Percentiles rank a stretch among this genome's conserved stretches.
Conservation (phyloP, 2,113 vertebrate genomes). For the Aleadryas rufinucha region DNA sequence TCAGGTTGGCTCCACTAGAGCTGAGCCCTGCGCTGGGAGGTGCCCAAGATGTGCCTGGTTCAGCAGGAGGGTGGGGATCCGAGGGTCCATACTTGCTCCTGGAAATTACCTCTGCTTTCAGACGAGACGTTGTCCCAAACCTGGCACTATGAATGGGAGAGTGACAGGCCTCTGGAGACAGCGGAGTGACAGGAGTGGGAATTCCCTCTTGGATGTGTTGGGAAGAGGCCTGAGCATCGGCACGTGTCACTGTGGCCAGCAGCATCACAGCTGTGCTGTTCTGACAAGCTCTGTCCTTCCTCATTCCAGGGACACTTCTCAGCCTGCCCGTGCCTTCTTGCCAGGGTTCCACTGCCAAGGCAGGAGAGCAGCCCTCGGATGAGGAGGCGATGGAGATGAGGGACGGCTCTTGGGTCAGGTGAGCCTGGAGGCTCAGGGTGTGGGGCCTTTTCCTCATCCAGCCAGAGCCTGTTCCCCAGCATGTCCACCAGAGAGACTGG, state of each 20-base stretch:
- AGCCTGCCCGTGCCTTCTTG: accelerated
- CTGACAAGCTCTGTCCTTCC: neutral
- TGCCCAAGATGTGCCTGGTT: neutral
- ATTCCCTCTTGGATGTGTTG: neutral
- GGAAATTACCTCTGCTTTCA: neutral
- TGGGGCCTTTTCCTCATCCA: neutral
- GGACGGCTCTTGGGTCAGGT: neutral
- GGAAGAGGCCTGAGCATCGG: neutral
- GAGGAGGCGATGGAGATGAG: accelerated
- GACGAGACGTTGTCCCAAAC: neutral
- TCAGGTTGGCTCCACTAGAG: neutral
- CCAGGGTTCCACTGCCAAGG: neutral
- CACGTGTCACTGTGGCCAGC: neutral
- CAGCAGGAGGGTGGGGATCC: neutral
- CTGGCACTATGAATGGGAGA: neutral
- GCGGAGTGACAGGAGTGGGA: neutral
- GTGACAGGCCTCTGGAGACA: neutral
- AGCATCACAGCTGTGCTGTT: neutral
- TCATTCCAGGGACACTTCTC: neutral
- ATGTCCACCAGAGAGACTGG: accelerated
- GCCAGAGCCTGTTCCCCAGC: neutral
- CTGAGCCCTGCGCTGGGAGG: neutral
- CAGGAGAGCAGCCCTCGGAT: neutral
- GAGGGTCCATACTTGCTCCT: accelerated
- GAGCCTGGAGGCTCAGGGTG: neutral